These are phyloP conservation scores for Adoxophyes honmai DNA, from an alignment of 1,140 invertebrate species.

Conservation along the genomic window DNA sequence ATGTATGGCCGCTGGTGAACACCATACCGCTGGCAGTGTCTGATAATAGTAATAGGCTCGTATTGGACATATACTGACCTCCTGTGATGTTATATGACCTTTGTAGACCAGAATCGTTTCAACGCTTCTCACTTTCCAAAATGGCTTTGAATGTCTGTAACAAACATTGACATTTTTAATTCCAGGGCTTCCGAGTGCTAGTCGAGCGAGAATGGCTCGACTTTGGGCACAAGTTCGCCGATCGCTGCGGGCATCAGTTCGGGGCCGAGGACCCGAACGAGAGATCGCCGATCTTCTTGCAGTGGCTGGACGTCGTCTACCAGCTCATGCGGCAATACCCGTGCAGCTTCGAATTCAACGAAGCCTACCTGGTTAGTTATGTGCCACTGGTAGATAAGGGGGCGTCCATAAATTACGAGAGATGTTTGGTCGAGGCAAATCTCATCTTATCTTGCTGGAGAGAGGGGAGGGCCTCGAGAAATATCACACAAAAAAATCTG, in stretches of 20 bases:
- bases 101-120: too few relatives aligned
- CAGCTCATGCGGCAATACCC: constrained; percentile 94
- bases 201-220: constrained; percentile 97
- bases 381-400: background rate
- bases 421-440: background rate
- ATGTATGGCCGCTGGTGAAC: too few relatives aligned
- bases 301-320: constrained; percentile 98
- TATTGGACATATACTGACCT: too few relatives aligned
- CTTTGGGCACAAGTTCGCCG: constrained; percentile 98
- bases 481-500: too few relatives aligned
- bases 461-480: too few relatives aligned
- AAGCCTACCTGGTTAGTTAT: constrained; percentile 90
- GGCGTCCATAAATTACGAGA: too few relatives aligned
- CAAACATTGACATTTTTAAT: background rate
- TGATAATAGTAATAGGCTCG: too few relatives aligned
- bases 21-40: too few relatives aligned
- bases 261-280: constrained; percentile 93
- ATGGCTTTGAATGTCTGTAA: too few relatives aligned
- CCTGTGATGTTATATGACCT: too few relatives aligned
- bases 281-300: constrained; percentile 96
- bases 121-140: too few relatives aligned
- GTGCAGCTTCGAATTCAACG: constrained; percentile 96
- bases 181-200: constrained; percentile 93
- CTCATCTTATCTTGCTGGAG: background rate
- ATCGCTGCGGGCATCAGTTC: constrained; percentile 92